Percentiles rank a stretch among this genome's conserved stretches.
These are phyloP conservation scores for Drosophila seguyi DNA, from an alignment of 1,140 invertebrate species.

Conservation along the genomic window DNA sequence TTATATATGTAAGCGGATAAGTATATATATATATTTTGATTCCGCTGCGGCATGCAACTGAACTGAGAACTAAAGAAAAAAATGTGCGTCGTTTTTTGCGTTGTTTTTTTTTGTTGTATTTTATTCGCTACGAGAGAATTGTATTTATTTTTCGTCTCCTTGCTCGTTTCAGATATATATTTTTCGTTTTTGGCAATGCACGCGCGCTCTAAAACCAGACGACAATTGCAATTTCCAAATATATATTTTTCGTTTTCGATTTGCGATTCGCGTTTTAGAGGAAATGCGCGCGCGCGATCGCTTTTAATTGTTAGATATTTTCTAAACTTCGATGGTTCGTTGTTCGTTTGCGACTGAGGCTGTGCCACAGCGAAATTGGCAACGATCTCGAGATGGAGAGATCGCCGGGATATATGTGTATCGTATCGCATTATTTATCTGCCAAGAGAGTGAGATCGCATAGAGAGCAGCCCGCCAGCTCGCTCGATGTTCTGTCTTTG, in stretches of 20 bases:
- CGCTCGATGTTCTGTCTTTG: slow-evolving; percentile 20
- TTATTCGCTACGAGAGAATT: slow-evolving; percentile 6
- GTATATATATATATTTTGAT: slow-evolving; percentile 50
- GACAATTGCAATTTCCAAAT: slow-evolving; percentile 66
- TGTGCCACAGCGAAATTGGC: slow-evolving; percentile 66
- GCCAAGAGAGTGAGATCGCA: slow-evolving; percentile 30
- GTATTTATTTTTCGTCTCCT: slow-evolving; percentile 25
- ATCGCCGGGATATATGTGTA: slow-evolving; percentile 41
- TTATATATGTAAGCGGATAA: slow-evolving; percentile 44
- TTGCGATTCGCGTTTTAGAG: slow-evolving; percentile 39
- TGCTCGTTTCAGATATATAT: slow-evolving; percentile 23
- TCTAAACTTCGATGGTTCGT: slow-evolving; percentile 84
- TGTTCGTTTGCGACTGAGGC: slow-evolving; percentile 85
- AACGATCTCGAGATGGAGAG: slow-evolving; percentile 63
- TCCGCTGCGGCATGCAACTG: slow-evolving; percentile 69
- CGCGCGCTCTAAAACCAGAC: slow-evolving; percentile 54
- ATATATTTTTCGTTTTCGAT: slow-evolving; percentile 61
- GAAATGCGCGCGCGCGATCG: slow-evolving; percentile 67
- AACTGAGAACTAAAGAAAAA: slow-evolving; percentile 39
- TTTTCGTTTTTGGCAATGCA: slow-evolving; percentile 74
- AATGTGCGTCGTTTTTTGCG: slow-evolving; percentile 54
- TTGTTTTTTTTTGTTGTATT: slow-evolving; percentile 17
- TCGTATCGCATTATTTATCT: slow-evolving; percentile 18
- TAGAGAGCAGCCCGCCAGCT: not conserved
- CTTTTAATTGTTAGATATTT: slow-evolving; percentile 57